Conservation (phyloP, 1,140 invertebrate genomes). For the Melipona quadrifasciata region DNA sequence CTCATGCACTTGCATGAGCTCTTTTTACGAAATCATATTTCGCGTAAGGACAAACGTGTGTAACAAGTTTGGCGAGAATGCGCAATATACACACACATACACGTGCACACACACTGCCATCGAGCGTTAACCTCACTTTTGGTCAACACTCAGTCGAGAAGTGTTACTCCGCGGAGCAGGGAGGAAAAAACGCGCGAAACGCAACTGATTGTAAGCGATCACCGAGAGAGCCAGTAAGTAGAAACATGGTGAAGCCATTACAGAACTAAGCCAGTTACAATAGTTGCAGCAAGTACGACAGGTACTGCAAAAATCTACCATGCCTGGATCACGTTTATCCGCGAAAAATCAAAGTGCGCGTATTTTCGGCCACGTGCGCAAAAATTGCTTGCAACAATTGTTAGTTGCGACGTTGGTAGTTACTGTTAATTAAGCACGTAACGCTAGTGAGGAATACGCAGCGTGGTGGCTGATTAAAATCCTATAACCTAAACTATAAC, state of each 20-base stretch:
- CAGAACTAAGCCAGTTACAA: conserved; percentile 2
- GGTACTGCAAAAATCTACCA: neutral
- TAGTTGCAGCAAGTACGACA: neutral
- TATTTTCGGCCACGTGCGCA: too few relatives aligned
- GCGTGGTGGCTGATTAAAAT: too few relatives aligned
- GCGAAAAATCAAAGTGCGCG: neutral
- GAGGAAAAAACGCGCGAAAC: neutral
- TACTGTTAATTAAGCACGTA: too few relatives aligned
- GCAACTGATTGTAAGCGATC: neutral
- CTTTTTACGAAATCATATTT: conserved; percentile 73
- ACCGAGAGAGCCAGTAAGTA: neutral
- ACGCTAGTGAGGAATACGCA: too few relatives aligned
- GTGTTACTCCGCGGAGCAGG: too few relatives aligned
- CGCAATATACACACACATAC: neutral
- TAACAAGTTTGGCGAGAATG: neutral
- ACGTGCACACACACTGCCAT: neutral
- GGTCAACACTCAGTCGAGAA: neutral
- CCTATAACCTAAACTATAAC: too few relatives aligned
- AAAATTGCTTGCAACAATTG: too few relatives aligned
- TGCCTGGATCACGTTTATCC: neutral
- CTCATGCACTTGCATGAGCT: conserved; percentile 68
- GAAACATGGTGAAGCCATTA: conserved; percentile 12
- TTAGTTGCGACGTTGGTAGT: too few relatives aligned
- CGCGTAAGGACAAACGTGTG: conserved; percentile 26
- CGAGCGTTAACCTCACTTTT: conserved; percentile 17